Percentiles rank a stretch among this genome's conserved stretches.
These are phyloP conservation scores for Buphagus erythrorhynchus DNA, from an alignment of 2,797 vertebrate species.

Conservation along the genomic window DNA sequence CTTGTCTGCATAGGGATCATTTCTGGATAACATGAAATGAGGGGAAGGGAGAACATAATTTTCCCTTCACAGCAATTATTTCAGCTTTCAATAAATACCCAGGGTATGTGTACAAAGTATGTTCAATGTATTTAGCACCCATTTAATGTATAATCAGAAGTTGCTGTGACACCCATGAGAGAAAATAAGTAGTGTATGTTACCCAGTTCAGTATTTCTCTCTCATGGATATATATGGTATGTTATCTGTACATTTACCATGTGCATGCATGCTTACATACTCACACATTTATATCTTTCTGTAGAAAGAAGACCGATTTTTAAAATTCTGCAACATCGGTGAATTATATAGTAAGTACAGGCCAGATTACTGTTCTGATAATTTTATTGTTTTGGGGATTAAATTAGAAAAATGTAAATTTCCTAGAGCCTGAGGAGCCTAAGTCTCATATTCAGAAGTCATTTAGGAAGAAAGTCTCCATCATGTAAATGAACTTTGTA, in stretches of 20 bases:
- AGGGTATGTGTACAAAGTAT: not conserved
- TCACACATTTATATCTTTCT: not conserved
- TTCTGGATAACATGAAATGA: rapidly evolving
- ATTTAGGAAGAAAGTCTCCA: not conserved
- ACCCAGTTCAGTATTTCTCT: not conserved
- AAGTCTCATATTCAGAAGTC: not conserved
- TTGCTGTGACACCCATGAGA: not conserved
- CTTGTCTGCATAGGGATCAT: not conserved
- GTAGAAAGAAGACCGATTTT: not conserved
- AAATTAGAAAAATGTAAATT: not conserved
- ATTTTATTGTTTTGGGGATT: not conserved
- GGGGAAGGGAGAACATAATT: not conserved
- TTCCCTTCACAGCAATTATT: not conserved
- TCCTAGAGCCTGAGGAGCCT: not conserved
- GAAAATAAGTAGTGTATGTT: not conserved
- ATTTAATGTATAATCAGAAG: not conserved
- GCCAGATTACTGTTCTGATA: not conserved
- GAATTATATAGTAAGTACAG: not conserved
- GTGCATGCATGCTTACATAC: not conserved
- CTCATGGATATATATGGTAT: not conserved
- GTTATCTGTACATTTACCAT: not conserved
- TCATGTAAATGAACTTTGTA: not conserved
- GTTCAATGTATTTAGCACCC: not conserved
- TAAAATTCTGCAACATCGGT: not conserved
- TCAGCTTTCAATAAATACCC: not conserved